Conservation (phyloP, 2,113 vertebrate genomes). For the Hylia prasina region DNA sequence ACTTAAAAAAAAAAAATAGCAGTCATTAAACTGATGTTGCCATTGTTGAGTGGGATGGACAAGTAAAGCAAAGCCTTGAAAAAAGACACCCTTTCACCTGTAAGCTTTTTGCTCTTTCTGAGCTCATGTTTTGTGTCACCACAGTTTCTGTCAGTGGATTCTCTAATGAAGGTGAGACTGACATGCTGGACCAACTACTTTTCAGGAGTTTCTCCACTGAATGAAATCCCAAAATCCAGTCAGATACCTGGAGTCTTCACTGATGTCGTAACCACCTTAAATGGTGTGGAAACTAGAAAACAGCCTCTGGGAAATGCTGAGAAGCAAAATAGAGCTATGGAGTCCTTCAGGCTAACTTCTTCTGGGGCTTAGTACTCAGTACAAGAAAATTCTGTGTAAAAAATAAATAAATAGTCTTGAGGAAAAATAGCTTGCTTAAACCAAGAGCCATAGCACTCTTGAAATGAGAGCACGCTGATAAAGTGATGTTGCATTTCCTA, state of each 20-base stretch:
- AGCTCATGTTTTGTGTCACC: not conserved
- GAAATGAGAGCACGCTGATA: slow-evolving; percentile 10
- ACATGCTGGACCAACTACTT: not conserved
- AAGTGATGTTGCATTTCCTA: slow-evolving; percentile 25
- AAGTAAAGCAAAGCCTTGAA: not conserved
- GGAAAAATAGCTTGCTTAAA: slow-evolving; percentile 24
- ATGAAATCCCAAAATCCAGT: not conserved
- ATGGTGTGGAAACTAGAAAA: not conserved
- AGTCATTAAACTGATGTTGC: not conserved
- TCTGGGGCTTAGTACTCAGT: not conserved
- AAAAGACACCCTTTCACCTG: not conserved
- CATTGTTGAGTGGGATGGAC: not conserved
- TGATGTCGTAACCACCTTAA: not conserved
- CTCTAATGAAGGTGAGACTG: not conserved
- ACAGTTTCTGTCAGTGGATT: not conserved
- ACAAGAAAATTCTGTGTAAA: not conserved
- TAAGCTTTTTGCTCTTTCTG: not conserved
- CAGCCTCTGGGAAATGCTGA: not conserved
- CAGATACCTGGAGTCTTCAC: not conserved
- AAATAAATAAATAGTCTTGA: not conserved
- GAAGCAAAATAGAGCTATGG: not conserved
- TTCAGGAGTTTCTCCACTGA: not conserved
- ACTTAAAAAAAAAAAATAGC: not conserved
- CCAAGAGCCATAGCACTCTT: not conserved
- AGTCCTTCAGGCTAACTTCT: not conserved